A percentile compares a stretch with the other conserved stretches of the same genome.
Conservation (phyloP, 2,888 invertebrate species). For the Tipula lateralis region DNA sequence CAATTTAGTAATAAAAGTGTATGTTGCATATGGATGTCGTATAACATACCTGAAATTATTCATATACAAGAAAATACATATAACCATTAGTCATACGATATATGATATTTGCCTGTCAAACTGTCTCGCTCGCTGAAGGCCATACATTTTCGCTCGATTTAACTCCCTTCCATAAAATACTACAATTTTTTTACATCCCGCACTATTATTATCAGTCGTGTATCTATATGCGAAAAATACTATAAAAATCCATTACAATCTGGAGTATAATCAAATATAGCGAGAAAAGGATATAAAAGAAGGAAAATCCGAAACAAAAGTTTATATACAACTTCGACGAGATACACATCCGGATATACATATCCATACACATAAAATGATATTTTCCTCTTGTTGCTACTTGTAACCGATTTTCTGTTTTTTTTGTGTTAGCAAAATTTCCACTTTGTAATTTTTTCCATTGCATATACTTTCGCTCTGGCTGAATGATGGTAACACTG, state of each 20-base stretch:
- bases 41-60: background rate
- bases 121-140: background rate
- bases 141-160: background rate
- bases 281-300: background rate
- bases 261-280: constrained; percentile 11
- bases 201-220: background rate
- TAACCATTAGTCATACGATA: background rate
- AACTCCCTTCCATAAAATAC: background rate
- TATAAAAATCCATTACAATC: constrained; percentile 24
- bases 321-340: background rate
- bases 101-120: background rate
- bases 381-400: constrained; percentile 19
- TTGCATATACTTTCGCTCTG: background rate
- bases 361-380: background rate
- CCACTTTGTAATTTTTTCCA: background rate
- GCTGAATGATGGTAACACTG: background rate
- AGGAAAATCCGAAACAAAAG: background rate
- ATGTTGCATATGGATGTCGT: background rate
- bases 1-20: background rate
- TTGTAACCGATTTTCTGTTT: background rate
- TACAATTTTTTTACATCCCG: background rate
- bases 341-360: background rate
- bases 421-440: background rate
- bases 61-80: background rate
- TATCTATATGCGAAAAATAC: background rate